Base-by-base conservation (phyloP, 2,113 vertebrate genomes). In the Pyrgilauda ruficollis region DNA sequence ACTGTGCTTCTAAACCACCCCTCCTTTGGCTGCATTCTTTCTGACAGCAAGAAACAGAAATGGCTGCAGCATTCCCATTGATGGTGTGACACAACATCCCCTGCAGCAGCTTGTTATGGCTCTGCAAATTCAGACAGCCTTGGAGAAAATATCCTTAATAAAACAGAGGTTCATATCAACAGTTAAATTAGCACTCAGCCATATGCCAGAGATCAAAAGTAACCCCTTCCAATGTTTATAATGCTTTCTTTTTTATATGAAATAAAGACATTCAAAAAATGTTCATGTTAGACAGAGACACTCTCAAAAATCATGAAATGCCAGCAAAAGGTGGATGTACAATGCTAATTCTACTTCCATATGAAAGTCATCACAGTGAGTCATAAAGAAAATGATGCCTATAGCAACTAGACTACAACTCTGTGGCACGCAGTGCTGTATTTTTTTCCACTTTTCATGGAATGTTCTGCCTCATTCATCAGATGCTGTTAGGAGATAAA, bases 361-460 rank as follows among this genome's bases (percentile, higher is more conserved):
- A 84, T 68, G 82, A 86, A 89, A 95, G 44, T 95, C 90, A 97
- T 77, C 83, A 37, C 4, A 55, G 84, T 95, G 93, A 96, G 64
- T 96, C 96, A 96, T 74, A 86, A 93, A 88, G 64, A 83, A 91
- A 97, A 89, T 20, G 23, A 96, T 84, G 86, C 85, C 68, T 95
- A 87, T 58, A 95, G 76, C 88, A 93, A 90, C 64, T 4, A 73
- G 66, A 76, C 66, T 94, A 90, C 90, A 90, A 94, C 66, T 88
- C 68, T 18, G 87, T 78, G 72, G 72, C 88, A 70, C 41, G 63
- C 17, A 55, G 55, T 30, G n/a, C 78, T n/a, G 19, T 26, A 46
- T 83, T 93, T 88, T 76, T 87, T 81, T 27, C 81, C 52, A 52
- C 52, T 91, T 93, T 67, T 67, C 85, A 84, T 68, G 68, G 76